phyloP scores from a whole-genome alignment of 2,888 invertebrate species.

The Therioaphis trifolii region DNA sequence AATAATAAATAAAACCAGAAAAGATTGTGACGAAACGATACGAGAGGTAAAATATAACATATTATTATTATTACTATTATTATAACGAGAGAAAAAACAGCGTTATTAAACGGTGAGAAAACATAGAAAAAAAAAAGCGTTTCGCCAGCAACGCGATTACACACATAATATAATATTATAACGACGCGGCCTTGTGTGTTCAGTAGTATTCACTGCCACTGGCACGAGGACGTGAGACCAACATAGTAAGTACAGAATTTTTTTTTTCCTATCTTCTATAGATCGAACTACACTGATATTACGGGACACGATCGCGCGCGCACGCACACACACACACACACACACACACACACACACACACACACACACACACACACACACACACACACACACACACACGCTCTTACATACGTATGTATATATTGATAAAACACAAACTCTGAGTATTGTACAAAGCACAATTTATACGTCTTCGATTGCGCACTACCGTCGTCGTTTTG shows the following conservation, averaged over 20 bases:
- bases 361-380: too few relatives aligned
- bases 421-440: background rate
- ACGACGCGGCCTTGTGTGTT: background rate
- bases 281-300: slow-evolving; percentile 1
- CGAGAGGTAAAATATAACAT: too few relatives aligned
- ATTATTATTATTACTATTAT: too few relatives aligned
- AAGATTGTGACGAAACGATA: too few relatives aligned
- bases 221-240: background rate
- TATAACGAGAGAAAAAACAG: background rate
- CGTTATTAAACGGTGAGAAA: background rate
- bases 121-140: background rate
- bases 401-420: too few relatives aligned
- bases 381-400: background rate
- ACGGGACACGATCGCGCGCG: background rate
- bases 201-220: slow-evolving; percentile 16
- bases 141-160: background rate
- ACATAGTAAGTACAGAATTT: background rate
- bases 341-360: too few relatives aligned
- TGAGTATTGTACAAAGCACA: background rate
- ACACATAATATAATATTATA: background rate
- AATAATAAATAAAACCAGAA: too few relatives aligned
- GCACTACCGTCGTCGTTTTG: background rate
- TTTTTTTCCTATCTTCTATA: background rate
- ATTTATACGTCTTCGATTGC: slow-evolving; percentile 10
- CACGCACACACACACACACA: too few relatives aligned